Percentiles rank a stretch among this genome's conserved stretches.
Evolutionary conservation across 2,888 invertebrate species (phyloP).

Genomic region (Stegana nigrithorax): DNA sequence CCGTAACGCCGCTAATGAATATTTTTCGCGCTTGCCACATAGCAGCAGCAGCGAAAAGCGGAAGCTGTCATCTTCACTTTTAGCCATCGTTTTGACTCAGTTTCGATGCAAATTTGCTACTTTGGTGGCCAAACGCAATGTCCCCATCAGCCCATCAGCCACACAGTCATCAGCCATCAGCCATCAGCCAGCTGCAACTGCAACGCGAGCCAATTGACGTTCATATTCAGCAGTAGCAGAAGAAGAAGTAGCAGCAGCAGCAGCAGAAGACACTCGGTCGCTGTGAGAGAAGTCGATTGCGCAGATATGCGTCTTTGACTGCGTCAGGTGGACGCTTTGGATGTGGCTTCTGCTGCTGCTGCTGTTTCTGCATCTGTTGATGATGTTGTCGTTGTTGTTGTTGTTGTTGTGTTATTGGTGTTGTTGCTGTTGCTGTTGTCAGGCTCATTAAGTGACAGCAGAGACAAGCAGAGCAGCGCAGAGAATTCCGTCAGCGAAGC

Average conservation of each 20-base stretch:
- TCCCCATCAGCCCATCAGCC: background rate
- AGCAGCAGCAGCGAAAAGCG: background rate
- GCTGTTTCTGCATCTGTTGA: background rate
- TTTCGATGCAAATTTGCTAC: background rate
- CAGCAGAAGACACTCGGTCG: background rate
- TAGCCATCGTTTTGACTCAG: background rate
- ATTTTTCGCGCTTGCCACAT: slow-evolving; percentile 15
- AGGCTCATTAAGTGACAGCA: slow-evolving; percentile 7
- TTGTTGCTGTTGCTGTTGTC: background rate
- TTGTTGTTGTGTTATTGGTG: background rate
- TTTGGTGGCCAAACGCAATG: slow-evolving; percentile 8
- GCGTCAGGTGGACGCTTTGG: background rate
- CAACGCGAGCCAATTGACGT: too few relatives aligned
- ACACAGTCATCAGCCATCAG: background rate
- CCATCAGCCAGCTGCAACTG: too few relatives aligned
- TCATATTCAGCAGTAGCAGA: too few relatives aligned
- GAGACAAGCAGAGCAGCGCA: background rate
- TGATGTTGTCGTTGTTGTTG: too few relatives aligned
- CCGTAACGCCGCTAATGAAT: slow-evolving; percentile 13
- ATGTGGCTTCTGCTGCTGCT: background rate
- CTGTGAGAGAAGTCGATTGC: background rate
- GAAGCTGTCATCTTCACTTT: background rate
- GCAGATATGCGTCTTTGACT: background rate
- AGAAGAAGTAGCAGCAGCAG: background rate
- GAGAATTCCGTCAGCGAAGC: background rate